phyloP scores from a whole-genome alignment of 2,113 vertebrate genomes.

The Gasterosteus aculeatus region DNA sequence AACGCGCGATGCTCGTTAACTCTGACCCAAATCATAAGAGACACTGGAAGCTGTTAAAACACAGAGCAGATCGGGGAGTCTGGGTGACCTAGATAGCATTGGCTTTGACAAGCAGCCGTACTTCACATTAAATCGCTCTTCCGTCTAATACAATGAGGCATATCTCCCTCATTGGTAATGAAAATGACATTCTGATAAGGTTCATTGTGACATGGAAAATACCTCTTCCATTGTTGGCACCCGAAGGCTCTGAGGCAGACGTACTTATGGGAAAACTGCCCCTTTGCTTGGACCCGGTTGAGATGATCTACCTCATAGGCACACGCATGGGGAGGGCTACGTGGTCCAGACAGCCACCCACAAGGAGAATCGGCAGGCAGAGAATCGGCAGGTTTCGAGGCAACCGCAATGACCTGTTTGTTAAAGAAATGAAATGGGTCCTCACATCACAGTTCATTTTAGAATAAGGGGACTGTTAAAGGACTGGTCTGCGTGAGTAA shows the following conservation, averaged over 20 bases:
- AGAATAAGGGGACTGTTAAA: slow-evolving; percentile 24
- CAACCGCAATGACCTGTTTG: slow-evolving; percentile 37
- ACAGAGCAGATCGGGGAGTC: slow-evolving; percentile 79
- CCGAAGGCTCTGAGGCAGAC: slow-evolving; percentile 7
- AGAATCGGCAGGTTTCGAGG: slow-evolving; percentile 25
- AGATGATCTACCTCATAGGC: slow-evolving; percentile 52
- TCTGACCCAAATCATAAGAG: slow-evolving; percentile 84
- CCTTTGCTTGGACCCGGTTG: slow-evolving; percentile 34
- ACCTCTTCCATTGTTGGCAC: slow-evolving; percentile 43
- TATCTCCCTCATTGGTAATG: slow-evolving; percentile 67
- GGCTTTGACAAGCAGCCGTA: slow-evolving; percentile 76
- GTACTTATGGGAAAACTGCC: slow-evolving; percentile 20
- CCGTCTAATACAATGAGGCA: slow-evolving; percentile 66
- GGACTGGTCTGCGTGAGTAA: slow-evolving; percentile 4
- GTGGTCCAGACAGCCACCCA: slow-evolving; percentile 16
- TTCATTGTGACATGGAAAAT: slow-evolving; percentile 68
- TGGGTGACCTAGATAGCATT: slow-evolving; percentile 80
- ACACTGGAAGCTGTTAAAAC: slow-evolving; percentile 79
- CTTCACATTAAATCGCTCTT: slow-evolving; percentile 73
- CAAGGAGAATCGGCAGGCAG: slow-evolving; percentile 7
- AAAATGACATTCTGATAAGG: slow-evolving; percentile 73
- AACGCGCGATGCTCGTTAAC: slow-evolving; percentile 72
- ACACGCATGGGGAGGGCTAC: slow-evolving; percentile 42
- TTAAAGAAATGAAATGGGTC: slow-evolving; percentile 40
- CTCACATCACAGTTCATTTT: neutral